A percentile compares a stretch with the other conserved stretches of the same genome.
Evolutionary conservation across 2,888 invertebrate species (phyloP).

Genomic region (Scaptomyza flava): DNA sequence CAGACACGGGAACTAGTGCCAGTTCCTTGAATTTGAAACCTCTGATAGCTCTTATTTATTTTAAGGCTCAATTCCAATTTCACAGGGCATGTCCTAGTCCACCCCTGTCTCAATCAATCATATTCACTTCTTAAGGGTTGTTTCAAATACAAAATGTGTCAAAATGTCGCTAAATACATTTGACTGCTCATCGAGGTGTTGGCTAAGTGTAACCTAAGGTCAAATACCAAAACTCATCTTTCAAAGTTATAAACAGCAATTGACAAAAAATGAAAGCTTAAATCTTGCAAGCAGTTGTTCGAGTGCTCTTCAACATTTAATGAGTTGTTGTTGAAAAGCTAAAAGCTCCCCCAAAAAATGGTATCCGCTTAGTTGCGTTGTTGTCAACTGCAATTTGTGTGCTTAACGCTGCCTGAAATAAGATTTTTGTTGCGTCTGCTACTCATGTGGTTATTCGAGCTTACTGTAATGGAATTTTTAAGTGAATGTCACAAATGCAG

Average conservation of each 20-base stretch:
- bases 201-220: slow-evolving; percentile 61
- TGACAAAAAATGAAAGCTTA: slow-evolving; percentile 12
- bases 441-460: slow-evolving; percentile 71
- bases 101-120: not conserved
- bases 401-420: slow-evolving; percentile 79
- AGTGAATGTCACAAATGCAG: slow-evolving; percentile 78
- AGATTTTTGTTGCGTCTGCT: slow-evolving; percentile 50
- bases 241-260: slow-evolving; percentile 21
- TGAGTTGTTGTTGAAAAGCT: slow-evolving; percentile 49
- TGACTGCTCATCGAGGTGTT: slow-evolving; percentile 61
- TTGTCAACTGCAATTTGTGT: slow-evolving; percentile 71
- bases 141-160: slow-evolving; percentile 33
- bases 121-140: not conserved
- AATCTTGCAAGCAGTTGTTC: slow-evolving; percentile 55
- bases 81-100: not conserved
- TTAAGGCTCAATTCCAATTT: not conserved
- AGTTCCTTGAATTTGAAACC: too few species aligned
- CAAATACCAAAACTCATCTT: slow-evolving; percentile 25
- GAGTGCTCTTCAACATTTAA: slow-evolving; percentile 67
- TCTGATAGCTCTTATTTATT: too few species aligned
- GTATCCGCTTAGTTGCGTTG: slow-evolving; percentile 17
- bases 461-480: slow-evolving; percentile 78
- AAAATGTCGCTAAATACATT: slow-evolving; percentile 45
- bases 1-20: too few species aligned
- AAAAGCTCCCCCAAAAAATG: not conserved